Conservation (phyloP, 2,888 invertebrate genomes). For the Sturmia bella region DNA sequence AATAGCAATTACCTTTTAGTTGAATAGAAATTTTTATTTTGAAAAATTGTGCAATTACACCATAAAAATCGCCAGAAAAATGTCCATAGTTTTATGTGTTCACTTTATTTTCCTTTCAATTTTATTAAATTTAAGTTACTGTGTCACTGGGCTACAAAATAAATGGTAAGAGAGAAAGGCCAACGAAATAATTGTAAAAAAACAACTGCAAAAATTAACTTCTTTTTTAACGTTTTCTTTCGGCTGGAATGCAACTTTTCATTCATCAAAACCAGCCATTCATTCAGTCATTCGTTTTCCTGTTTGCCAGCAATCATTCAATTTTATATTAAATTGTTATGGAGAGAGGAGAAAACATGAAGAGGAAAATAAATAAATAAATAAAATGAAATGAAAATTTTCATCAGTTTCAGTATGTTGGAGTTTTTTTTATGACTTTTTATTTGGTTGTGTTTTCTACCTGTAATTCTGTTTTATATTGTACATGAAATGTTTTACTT, state of each 20-base stretch:
- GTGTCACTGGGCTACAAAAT: slow-evolving; percentile 36
- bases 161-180: no score
- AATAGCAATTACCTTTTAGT: no score
- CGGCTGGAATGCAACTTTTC: slow-evolving; percentile 31
- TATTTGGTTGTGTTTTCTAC: slow-evolving; percentile 6
- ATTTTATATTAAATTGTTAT: slow-evolving; percentile 60
- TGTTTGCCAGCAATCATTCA: slow-evolving; percentile 62
- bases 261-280: slow-evolving; percentile 20
- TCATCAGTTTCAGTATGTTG: slow-evolving; percentile 42
- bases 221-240: slow-evolving; percentile 16
- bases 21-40: no score
- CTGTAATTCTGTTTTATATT: slow-evolving; percentile 15
- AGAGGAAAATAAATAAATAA: not conserved
- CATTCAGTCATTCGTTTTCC: slow-evolving; percentile 22
- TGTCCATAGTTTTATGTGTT: not conserved
- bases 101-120: not conserved
- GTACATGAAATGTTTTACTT: slow-evolving; percentile 15
- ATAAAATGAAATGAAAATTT: slow-evolving; percentile 35
- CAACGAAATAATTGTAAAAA: not conserved
- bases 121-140: slow-evolving; percentile 56
- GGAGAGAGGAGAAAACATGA: not conserved
- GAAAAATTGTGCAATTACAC: no score
- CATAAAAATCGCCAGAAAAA: not conserved
- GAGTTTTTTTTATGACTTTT: not conserved
- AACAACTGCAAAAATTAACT: slow-evolving; percentile 19